Evolutionary conservation across 1,140 invertebrate genomes (phyloP), one percentile per base, ranked within the genome.

Genomic region (Leptestheria dahalacensis): DNA sequence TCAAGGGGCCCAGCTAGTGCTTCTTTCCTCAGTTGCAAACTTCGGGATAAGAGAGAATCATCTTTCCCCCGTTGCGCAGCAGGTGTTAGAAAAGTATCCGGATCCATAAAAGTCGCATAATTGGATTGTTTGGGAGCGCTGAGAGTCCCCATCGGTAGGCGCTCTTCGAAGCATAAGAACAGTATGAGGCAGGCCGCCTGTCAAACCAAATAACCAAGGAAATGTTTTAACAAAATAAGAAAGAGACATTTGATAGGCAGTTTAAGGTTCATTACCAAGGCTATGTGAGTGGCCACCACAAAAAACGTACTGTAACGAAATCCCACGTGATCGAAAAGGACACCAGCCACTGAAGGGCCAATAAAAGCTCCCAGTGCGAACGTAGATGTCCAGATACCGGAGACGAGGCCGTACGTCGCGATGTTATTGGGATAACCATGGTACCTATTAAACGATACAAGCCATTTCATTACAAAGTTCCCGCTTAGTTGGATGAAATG

Each of bases 301-400:
- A 88, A 86, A 67, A 85, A 71, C 0, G 83, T 82, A 0, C 80
- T 80, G 62, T 78, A 77, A 59, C 78, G 68, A 67, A 89, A 91
- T 1, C 83, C 83, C 47, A 85, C 78, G 52, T 72, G 76, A 63
- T 91, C 85, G 61, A 82, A 80, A 0, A 91, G 74, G 46, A 86
- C 77, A 6, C 86, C 86, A 29, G 82, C 84, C 0, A 87, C 73
- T 1, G 84, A 85, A 1, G 86, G 86, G 0, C 86, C 86, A 25
- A 88, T 81, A 69, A 88, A 89, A 24, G 85, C 85, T n/a, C 87
- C 87, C 0, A 90, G 72, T 1, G 88, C 87, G 68, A 89, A 89
- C 0, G 84, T 82, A 11, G 86, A 88, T 0, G 87, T 88, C 85
- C 86, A 90, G 47, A 91, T 73, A 1, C 85, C 86, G 2, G 87